These are phyloP conservation scores for Xylocopa sonorina DNA, from an alignment of 1,140 invertebrate species.

Conservation along the genomic window DNA sequence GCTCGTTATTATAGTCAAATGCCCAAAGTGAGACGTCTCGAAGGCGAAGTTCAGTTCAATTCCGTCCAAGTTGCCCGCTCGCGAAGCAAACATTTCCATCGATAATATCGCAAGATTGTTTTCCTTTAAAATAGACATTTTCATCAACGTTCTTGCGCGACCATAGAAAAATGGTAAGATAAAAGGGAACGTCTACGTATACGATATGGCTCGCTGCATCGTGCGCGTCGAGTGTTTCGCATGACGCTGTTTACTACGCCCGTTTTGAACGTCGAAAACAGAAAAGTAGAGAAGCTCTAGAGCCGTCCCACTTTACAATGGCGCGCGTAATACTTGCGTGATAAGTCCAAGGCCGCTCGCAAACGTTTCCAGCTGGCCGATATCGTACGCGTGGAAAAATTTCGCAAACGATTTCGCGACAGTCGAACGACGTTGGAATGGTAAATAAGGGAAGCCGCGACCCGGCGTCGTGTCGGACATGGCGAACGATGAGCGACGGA, in stretches of 20 bases:
- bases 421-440: neutral
- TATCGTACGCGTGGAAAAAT: neutral
- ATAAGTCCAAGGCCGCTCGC: conserved; percentile 22
- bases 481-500: conserved; percentile 16
- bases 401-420: conserved; percentile 6
- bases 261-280: neutral
- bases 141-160: no score
- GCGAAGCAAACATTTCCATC: no score
- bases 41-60: neutral
- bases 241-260: neutral
- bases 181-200: no score
- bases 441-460: neutral
- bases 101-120: no score
- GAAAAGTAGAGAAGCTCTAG: conserved; percentile 5
- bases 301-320: conserved; percentile 26
- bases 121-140: neutral
- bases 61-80: neutral
- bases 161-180: no score
- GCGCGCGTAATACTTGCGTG: conserved; percentile 6
- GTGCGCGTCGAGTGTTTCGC: neutral
- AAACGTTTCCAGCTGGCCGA: neutral
- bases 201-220: no score
- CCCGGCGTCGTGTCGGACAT: neutral
- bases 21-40: conserved; percentile 33
- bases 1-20: conserved; percentile 45